phyloP scores from a whole-genome alignment of 2,797 vertebrate species.

The Amniataba percoides region DNA sequence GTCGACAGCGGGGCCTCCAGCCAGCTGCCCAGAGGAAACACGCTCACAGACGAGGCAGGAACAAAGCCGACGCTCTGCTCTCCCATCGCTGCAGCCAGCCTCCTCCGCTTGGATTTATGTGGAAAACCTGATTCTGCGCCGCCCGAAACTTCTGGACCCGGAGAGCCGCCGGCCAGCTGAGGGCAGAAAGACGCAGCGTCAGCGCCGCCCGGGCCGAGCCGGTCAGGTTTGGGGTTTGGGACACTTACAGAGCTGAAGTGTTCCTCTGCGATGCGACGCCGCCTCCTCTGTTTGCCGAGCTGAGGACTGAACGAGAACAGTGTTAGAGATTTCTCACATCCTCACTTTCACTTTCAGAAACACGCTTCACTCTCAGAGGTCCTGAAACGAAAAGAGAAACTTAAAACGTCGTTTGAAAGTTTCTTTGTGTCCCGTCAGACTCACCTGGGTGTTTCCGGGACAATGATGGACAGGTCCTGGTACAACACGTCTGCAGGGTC shows the following conservation, averaged over 20 bases:
- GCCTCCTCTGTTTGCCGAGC: constrained; percentile 54
- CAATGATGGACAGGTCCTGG: constrained; percentile 49
- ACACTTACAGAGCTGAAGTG: constrained; percentile 42
- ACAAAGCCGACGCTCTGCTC: constrained; percentile 27
- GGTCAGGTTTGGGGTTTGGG: too few relatives aligned
- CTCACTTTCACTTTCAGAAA: too few relatives aligned
- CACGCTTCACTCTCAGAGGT: too few relatives aligned
- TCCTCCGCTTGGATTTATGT: constrained; percentile 76
- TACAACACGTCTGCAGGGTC: constrained; percentile 61
- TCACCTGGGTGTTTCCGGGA: constrained; percentile 87
- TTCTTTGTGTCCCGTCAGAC: too few relatives aligned
- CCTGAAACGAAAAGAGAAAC: too few relatives aligned
- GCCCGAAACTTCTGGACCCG: neutral
- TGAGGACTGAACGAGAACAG: constrained; percentile 53
- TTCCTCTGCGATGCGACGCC: neutral
- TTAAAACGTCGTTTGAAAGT: too few relatives aligned
- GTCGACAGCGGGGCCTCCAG: constrained; percentile 38
- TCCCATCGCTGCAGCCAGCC: constrained; percentile 7
- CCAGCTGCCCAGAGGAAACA: constrained; percentile 49
- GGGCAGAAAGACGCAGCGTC: neutral
- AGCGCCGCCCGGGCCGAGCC: neutral
- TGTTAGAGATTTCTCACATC: too few relatives aligned
- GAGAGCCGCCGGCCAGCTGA: constrained; percentile 45
- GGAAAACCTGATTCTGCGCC: neutral
- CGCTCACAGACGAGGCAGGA: constrained; percentile 47